Evolutionary conservation across 92 coral and sea anemone species (phyloP), one percentile per base, ranked within the genome.

Genomic region (Micromussa lordhowensis): DNA sequence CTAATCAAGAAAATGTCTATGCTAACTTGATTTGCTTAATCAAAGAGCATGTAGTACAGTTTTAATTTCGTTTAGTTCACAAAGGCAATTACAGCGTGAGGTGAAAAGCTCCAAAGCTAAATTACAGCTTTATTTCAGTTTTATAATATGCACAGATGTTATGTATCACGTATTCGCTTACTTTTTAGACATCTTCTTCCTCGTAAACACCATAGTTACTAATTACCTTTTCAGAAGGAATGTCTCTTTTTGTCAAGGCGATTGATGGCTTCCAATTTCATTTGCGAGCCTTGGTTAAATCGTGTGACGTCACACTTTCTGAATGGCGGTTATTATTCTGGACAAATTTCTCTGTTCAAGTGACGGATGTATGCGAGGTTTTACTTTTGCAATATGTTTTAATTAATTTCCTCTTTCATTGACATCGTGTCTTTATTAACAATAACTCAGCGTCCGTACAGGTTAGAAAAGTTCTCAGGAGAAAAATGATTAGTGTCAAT

Each of bases 351-450:
- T 30, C 68, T 11, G 70, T 57, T 31, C n/a, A 51, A 36, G 31
- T 83, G 54, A 55, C 87, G 69, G 69, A 83, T 83, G 54, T 71
- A 83, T 15, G 31, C 54, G 3, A 7, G 19, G 16, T 19, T 12
- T 29, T 49, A 71, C 68, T 31, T 71, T 22, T 22, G 58, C 29
- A 55, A 49, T 19, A 72, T 24, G 18, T 26, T 83, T 34, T 71
- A 29, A 71, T 71, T 72, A 71, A 66, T 68, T 82, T 82, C 78
- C 74, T 17, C 36, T 82, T 66, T 44, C n/a, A 82, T 72, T 72
- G 63, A 70, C 66, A 70, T 75, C 34, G 71, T 3, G 57, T 83
- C 44, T 71, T 83, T 49, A 34, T 49, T 70, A 53, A 69, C 22
- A 49, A 71, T 38, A 71, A 49, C 31, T 24, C 32, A 71, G 68